Evolutionary conservation across 2,797 vertebrate genomes (phyloP).

Genomic region (Acrocephalus scirpaceus): DNA sequence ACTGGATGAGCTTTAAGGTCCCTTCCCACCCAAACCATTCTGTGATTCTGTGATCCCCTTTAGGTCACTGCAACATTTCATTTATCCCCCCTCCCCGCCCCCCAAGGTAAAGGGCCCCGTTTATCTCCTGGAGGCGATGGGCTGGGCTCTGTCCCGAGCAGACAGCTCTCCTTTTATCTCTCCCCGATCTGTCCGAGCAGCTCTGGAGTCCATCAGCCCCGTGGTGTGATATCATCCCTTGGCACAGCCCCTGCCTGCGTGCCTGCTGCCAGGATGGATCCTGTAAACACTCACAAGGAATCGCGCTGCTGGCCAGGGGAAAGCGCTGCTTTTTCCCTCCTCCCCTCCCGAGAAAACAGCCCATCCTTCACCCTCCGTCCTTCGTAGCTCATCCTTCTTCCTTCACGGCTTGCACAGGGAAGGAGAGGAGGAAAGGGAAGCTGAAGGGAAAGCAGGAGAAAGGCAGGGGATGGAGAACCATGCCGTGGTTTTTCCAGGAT

Average conservation of each 20-base stretch:
- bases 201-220: background rate
- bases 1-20: background rate
- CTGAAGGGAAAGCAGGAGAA: background rate
- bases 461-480: background rate
- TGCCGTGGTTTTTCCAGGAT: accelerated
- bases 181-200: background rate
- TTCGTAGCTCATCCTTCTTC: background rate
- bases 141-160: background rate
- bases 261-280: background rate
- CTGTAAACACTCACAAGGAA: background rate
- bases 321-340: background rate
- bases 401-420: accelerated
- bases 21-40: background rate
- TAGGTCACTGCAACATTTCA: accelerated
- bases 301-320: background rate
- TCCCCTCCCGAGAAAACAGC: background rate
- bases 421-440: background rate
- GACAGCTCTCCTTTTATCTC: background rate
- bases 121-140: background rate
- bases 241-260: background rate
- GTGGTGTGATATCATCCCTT: background rate
- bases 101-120: accelerated
- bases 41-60: background rate
- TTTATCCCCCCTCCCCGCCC: background rate
- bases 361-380: background rate